Evolutionary conservation across 2,888 invertebrate genomes (phyloP).

Genomic region (Apodemia zela): DNA sequence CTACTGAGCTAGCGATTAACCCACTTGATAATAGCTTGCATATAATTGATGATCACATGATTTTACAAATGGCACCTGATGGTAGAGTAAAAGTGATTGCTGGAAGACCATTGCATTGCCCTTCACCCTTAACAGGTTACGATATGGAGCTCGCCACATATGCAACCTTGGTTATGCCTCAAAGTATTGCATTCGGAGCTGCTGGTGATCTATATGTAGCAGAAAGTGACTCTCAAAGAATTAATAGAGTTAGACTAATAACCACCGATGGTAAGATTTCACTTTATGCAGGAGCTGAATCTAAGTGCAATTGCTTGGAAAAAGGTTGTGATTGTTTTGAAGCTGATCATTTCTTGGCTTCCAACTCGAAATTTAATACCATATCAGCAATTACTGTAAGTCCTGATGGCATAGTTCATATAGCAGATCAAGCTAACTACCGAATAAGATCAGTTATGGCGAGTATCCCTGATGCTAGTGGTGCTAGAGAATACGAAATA

Average conservation of each 20-base stretch:
- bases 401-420: constrained; percentile 95
- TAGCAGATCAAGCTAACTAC: constrained; percentile 96
- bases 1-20: constrained; percentile 96
- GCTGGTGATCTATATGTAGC: constrained; percentile 96
- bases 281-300: constrained; percentile 96
- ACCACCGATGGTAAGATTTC: constrained; percentile 96
- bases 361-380: constrained; percentile 96
- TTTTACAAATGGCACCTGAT: constrained; percentile 93
- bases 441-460: constrained; percentile 93
- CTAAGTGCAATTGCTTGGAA: constrained; percentile 95
- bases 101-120: constrained; percentile 95
- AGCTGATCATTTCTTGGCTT: constrained; percentile 93
- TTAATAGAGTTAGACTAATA: constrained; percentile 94
- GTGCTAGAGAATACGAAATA: constrained; percentile 93
- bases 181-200: constrained; percentile 95
- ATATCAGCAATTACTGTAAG: constrained; percentile 96
- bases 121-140: constrained; percentile 88
- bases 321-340: constrained; percentile 95
- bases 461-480: constrained; percentile 92
- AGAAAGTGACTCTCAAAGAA: constrained; percentile 96
- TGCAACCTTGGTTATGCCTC: constrained; percentile 94
- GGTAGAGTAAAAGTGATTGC: constrained; percentile 95
- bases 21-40: constrained; percentile 96
- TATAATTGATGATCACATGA: constrained; percentile 98
- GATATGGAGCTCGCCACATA: constrained; percentile 94